Base-by-base conservation (phyloP, 2,888 invertebrate genomes). In the Theretra japonica region DNA sequence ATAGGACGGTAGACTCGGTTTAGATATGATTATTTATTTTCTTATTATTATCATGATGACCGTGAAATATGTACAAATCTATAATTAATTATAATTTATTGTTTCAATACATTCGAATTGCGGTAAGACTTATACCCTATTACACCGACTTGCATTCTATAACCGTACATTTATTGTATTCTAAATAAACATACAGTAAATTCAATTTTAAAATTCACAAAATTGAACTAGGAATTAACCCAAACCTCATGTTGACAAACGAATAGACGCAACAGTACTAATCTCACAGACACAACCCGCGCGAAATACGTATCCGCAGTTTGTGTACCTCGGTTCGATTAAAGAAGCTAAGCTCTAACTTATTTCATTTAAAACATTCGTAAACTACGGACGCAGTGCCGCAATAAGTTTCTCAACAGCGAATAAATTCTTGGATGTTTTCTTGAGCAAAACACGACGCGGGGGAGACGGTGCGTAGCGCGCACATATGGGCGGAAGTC, bases 401-500 rank as follows among this genome's bases (percentile, higher is more conserved):
- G 73, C 72, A 78, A 73, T 75, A 81, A 81, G 77, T 80, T 80
- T 76, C 77, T 78, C 73, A 76, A 80, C 80, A 80, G 79, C 81
- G 81, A 84, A 86, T 86, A 82, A 79, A 85, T 86, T 86, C 83
- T 80, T 84, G 75, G 77, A 76, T 81, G 83, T 87, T 85, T 86
- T 86, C 85, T 85, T 80, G 83, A 85, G 83, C 82, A 82, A 80
- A 79, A 80, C 81, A 82, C 80, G 79, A 83, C 80, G 84, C 83
- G 87, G 82, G 89, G 88, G 88, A 86, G 88, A 78, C 86, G 90
- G 86, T 89, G 90, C 90, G 90, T 90, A 83, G 79, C 79, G 80
- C 84, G 86, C 89, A 88, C 89, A 91, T 87, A 91, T 90, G 92
- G 88, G 85, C 87, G 91, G 90, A 92, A 91, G 90, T 92, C 86